These are phyloP conservation scores for Hesperophylax magnus DNA, from an alignment of 1,140 invertebrate species.

Conservation along the genomic window DNA sequence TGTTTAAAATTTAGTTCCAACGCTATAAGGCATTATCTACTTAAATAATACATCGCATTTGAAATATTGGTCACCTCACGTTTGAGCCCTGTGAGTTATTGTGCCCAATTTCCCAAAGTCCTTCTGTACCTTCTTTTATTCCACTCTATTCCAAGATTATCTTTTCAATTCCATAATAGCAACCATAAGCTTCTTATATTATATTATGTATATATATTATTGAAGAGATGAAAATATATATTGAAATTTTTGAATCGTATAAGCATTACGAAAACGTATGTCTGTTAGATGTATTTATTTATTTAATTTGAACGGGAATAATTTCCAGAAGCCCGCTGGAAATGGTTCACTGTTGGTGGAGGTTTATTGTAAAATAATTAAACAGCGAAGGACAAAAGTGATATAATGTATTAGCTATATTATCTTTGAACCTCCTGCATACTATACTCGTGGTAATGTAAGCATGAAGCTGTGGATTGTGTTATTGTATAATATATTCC, in stretches of 20 bases:
- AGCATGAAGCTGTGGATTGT: background rate
- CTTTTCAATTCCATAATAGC: too few species aligned
- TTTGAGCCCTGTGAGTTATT: conserved; percentile 4
- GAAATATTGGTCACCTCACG: background rate
- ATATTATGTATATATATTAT: too few species aligned
- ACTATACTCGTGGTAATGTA: conserved; percentile 8
- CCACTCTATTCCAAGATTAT: too few species aligned
- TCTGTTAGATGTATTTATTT: conserved; percentile 6
- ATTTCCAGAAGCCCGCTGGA: conserved; percentile 36
- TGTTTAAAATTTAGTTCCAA: too few species aligned
- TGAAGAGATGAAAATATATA: too few species aligned
- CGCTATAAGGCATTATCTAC: too few species aligned
- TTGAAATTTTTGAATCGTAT: too few species aligned
- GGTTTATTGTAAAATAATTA: conserved; percentile 33
- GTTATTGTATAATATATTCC: background rate
- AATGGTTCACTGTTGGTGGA: background rate
- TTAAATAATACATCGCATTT: background rate
- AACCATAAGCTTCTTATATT: too few species aligned
- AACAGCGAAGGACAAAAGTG: conserved; percentile 40
- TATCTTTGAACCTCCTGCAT: conserved; percentile 3
- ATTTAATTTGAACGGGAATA: background rate
- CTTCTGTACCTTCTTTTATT: too few species aligned
- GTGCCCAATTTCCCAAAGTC: too few species aligned
- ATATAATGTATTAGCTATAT: conserved; percentile 36
- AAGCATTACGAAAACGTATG: background rate